phyloP scores from a whole-genome alignment of 2,113 vertebrate species.

The Seriola rivoliana region DNA sequence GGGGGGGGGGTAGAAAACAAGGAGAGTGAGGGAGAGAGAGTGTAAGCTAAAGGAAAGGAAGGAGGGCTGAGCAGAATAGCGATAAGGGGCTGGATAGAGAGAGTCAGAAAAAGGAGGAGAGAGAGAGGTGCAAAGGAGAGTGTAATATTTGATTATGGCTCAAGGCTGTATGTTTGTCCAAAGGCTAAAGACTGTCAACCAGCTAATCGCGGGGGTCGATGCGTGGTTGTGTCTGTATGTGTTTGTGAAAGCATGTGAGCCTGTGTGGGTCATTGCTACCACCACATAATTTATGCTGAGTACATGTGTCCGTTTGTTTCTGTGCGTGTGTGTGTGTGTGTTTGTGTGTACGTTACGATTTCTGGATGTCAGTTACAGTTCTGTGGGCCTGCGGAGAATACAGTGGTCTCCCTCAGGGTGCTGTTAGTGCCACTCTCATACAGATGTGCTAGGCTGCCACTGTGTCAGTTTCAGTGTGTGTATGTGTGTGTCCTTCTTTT shows the following conservation, averaged over 20 bases:
- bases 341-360: slow-evolving; percentile 57
- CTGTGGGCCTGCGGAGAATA: slow-evolving; percentile 77
- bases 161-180: slow-evolving; percentile 81
- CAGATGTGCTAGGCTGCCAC: slow-evolving; percentile 79
- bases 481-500: slow-evolving; percentile 37
- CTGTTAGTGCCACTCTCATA: slow-evolving; percentile 81
- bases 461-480: slow-evolving; percentile 65
- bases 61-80: slow-evolving; percentile 66
- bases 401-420: slow-evolving; percentile 77
- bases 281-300: slow-evolving; percentile 71
- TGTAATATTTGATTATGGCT: slow-evolving; percentile 81
- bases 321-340: slow-evolving; percentile 16
- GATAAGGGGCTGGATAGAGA: slow-evolving; percentile 69
- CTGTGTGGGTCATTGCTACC: slow-evolving; percentile 71
- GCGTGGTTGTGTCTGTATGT: slow-evolving; percentile 66
- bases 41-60: slow-evolving; percentile 38
- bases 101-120: slow-evolving; percentile 38
- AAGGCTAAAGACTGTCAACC: slow-evolving; percentile 81
- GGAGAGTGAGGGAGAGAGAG: neutral
- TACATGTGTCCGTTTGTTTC: slow-evolving; percentile 51
- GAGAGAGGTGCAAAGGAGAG: slow-evolving; percentile 61
- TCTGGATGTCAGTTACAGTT: slow-evolving; percentile 81
- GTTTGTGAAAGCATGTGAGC: slow-evolving; percentile 59
- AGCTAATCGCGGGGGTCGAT: slow-evolving; percentile 72
- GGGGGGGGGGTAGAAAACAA: slow-evolving; percentile 39